Evolutionary conservation across 2,888 invertebrate species (phyloP).

Genomic region (Tinea trinotella): DNA sequence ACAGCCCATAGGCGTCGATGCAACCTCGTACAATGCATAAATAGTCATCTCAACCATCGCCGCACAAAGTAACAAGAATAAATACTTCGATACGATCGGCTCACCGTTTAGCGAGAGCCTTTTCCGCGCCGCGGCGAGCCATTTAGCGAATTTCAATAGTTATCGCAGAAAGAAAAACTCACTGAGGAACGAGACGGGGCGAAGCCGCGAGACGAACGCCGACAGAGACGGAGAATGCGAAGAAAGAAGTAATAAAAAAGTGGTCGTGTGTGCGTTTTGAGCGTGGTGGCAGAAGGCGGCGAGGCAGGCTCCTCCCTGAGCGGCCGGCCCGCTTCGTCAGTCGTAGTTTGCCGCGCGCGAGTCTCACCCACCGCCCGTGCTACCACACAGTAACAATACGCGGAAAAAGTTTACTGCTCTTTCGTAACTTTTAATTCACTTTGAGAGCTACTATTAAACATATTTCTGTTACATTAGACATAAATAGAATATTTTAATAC

Average conservation of each 20-base stretch:
- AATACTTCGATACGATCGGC: conserved; percentile 65
- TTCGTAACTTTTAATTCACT: conserved; percentile 2
- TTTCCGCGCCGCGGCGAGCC: conserved; percentile 69
- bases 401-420: conserved; percentile 61
- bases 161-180: conserved; percentile 70
- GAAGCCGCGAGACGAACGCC: conserved; percentile 36
- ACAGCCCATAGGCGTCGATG: conserved; percentile 32
- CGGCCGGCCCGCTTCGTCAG: conserved; percentile 55
- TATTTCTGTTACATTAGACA: not conserved
- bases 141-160: conserved; percentile 73
- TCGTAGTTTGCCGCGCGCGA: conserved; percentile 33
- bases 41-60: conserved; percentile 52
- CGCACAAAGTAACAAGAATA: conserved; percentile 56
- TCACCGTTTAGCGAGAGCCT: conserved; percentile 69
- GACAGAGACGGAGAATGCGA: conserved; percentile 57
- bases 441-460: not conserved
- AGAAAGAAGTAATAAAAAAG: conserved; percentile 72
- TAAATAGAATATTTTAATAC: not conserved
- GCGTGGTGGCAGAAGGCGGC: conserved; percentile 68
- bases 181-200: conserved; percentile 48
- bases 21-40: conserved; percentile 45
- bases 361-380: conserved; percentile 58
- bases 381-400: conserved; percentile 44
- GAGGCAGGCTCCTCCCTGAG: conserved; percentile 67
- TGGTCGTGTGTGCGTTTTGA: conserved; percentile 65